Base-by-base conservation (phyloP, 1,140 invertebrate species). In the Formica selysi region DNA sequence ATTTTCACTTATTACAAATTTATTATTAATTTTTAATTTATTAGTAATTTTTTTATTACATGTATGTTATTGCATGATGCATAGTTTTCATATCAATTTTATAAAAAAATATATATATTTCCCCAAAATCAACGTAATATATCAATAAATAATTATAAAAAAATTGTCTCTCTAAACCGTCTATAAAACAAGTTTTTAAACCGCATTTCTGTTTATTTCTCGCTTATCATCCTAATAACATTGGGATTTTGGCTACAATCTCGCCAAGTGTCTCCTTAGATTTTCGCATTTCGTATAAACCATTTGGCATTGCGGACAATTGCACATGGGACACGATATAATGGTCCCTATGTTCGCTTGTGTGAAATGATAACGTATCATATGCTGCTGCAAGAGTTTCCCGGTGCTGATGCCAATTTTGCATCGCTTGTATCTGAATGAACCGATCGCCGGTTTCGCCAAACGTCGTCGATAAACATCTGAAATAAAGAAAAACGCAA, bases 251-350 rank as follows among this genome's bases (percentile, higher is more conserved):
- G 44, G 13, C 29, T 65, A 54, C 64, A 70, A 29, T 6, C 64
- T 54, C 19, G 10, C n/a, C 44, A 48, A 11, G 1, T 51, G 16
- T 19, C 57, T 62, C 16, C 41, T 80, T n/a, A 41, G 36, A 26
- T 70, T 70, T 41, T 7, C 65, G 11, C 8, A 6, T 81, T 59
- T 71, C 4, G 36, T 10, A 4, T 59, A 81, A 29, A 2, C 68
- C 62, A 19, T 51, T 19, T 80, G 76, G n/a, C 91, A 91, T 16
- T 90, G 81, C 0, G 68, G 59, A 59, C 89, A 91, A 32, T 81
- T 86, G 48, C 87, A 88, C 0, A 83, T 86, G 1, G 79, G 38
- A 19, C 38, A 32, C n/a, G 71, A 57, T n/a, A 74, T 32, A 22
- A 74, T 57, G 11, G 13, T 5, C 6, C 19, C 26, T 13, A 3